Evolutionary conservation across 2,113 vertebrate genomes (phyloP).

Genomic region (Leptosomus discolor): DNA sequence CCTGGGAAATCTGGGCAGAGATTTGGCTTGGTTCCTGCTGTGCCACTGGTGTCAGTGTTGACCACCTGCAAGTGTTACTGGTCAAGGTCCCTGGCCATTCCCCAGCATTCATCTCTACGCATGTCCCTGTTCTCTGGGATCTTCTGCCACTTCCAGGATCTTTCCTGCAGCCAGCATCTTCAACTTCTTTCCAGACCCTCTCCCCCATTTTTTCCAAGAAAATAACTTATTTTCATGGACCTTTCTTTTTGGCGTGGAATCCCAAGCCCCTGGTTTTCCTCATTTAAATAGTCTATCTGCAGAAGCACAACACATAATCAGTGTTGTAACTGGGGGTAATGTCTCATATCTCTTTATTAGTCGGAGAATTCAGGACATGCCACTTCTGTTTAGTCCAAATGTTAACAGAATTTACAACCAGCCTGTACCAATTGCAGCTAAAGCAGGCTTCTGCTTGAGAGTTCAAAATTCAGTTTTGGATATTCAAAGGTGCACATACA

Average conservation of each 20-base stretch:
- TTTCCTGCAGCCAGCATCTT: not conserved
- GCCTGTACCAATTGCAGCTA: not conserved
- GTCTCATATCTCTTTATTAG: not conserved
- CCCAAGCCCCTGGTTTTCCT: not conserved
- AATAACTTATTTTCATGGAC: not conserved
- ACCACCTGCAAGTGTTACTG: not conserved
- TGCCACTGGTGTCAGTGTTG: not conserved
- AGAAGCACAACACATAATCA: not conserved
- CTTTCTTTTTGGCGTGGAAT: not conserved
- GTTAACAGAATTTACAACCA: not conserved
- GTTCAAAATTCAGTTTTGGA: not conserved
- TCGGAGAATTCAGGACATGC: not conserved
- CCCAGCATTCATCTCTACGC: not conserved
- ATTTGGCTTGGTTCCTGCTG: not conserved
- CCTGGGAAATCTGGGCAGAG: not conserved
- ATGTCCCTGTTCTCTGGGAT: not conserved
- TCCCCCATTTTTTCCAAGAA: not conserved
- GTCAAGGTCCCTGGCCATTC: not conserved
- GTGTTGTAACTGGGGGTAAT: not conserved
- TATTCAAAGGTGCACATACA: accelerated
- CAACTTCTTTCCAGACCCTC: not conserved
- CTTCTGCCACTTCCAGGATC: not conserved
- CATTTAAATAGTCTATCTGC: not conserved
- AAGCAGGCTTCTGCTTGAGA: not conserved
- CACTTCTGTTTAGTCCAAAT: not conserved